Base-by-base conservation (phyloP, 2,888 invertebrate species). In the Andrena haemorrhoa region DNA sequence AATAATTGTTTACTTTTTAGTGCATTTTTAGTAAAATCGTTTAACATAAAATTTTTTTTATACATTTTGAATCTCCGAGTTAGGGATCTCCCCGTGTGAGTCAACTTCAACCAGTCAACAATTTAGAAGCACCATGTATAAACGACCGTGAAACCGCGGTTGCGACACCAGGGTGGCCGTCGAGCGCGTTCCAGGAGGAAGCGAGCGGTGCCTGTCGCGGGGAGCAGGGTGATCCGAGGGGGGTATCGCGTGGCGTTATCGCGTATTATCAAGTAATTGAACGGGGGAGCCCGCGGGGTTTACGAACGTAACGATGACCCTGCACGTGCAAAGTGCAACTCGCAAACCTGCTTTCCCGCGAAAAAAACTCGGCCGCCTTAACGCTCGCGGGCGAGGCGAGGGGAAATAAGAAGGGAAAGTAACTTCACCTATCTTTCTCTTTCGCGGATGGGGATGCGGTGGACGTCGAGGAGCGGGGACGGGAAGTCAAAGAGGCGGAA, bases 271-370 rank as follows among this genome's bases (percentile, higher is more conserved):
- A 61, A 58, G 56, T 61, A 79, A 86, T 86, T 75, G 77, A 82
- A 78, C 65, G 64, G 63, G 71, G 51, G 70, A 58, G 47, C 63
- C 68, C 47, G 60, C 60, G 23, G 60, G 71, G 41, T 35, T 51
- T 58, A 72, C 31, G 65, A n/a, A 47, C 61, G 70, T 75, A 64
- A 86, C 63, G 75, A 86, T 78, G 84, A 82, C 76, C 84, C 74
- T 72, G 86, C 84, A 69, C 86, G 82, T 86, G 79, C 70, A 81
- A 84, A 86, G 58, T 81, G 79, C 77, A 70, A 68, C 69, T 63
- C 51, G 69, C 65, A 77, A 86, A 82, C 86, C 80, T 86, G 86
- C 87, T 84, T 68, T 75, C 74, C 71, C 61, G 26, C 58, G 72
- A 60, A 65, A 70, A 82, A 79, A 84, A 75, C 70, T 73, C 53